phyloP scores from a whole-genome alignment of 2,113 vertebrate genomes.

The Chloroceryle aenea region DNA sequence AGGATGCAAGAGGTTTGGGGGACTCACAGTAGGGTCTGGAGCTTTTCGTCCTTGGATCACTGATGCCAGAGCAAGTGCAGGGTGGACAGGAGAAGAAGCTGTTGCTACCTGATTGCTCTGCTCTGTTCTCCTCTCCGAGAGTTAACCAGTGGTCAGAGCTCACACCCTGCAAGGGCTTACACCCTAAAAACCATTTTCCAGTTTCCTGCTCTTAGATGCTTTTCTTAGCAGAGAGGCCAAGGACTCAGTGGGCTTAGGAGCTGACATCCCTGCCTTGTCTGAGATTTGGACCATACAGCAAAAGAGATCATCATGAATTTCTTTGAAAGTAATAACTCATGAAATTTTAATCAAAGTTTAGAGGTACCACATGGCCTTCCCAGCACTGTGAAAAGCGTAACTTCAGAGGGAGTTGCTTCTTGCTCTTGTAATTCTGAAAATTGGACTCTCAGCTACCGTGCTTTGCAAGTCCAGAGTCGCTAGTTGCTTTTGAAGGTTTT shows the following conservation, averaged over 20 bases:
- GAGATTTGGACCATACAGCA: not conserved
- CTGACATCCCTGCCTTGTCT: not conserved
- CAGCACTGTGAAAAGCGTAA: not conserved
- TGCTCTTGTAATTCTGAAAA: not conserved
- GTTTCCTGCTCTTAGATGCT: not conserved
- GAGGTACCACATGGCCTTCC: not conserved
- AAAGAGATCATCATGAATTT: not conserved
- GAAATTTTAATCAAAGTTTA: not conserved
- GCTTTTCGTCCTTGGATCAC: not conserved
- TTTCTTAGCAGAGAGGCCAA: not conserved
- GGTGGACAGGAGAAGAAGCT: not conserved
- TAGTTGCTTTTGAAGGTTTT: not conserved
- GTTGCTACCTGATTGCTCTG: not conserved
- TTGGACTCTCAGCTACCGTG: not conserved
- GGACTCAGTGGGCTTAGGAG: rapidly evolving
- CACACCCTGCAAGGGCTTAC: not conserved
- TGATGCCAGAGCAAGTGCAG: not conserved
- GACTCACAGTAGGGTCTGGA: not conserved
- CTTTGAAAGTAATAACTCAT: not conserved
- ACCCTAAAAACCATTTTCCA: not conserved
- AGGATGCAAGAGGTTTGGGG: not conserved
- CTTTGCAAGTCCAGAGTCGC: not conserved
- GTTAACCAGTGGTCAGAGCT: not conserved
- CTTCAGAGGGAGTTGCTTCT: not conserved
- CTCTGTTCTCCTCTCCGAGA: not conserved